These are phyloP conservation scores for Eilema caniola DNA, from an alignment of 2,888 invertebrate genomes.

Conservation along the genomic window DNA sequence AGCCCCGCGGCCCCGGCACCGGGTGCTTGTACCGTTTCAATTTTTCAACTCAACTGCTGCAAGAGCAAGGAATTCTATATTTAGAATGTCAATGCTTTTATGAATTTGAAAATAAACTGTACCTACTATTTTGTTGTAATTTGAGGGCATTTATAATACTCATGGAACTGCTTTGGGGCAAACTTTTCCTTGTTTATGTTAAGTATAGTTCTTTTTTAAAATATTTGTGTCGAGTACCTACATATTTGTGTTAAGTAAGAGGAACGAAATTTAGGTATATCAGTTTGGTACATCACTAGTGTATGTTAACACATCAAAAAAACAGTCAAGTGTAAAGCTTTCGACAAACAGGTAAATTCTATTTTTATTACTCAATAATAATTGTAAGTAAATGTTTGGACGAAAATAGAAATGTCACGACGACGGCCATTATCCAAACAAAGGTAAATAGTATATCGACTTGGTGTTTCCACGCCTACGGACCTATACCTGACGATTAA, in stretches of 20 bases:
- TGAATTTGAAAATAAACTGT: conserved; percentile 38
- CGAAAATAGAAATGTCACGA: conserved; percentile 40
- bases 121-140: conserved; percentile 31
- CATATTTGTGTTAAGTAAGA: neutral
- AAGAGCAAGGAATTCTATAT: conserved; percentile 74
- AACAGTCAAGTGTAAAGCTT: neutral
- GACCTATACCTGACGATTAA: conserved; percentile 2
- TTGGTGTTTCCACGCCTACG: conserved; percentile 31
- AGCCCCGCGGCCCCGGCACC: conserved; percentile 65
- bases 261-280: neutral
- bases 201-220: neutral
- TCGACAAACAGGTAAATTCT: conserved; percentile 11
- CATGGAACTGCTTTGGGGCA: neutral
- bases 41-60: conserved; percentile 62
- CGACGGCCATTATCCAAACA: conserved; percentile 30
- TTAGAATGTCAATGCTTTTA: conserved; percentile 64
- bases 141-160: conserved; percentile 13
- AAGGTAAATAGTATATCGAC: conserved; percentile 35
- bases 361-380: conserved; percentile 25
- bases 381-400: conserved; percentile 32
- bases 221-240: no score
- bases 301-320: neutral
- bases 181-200: neutral
- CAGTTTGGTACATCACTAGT: neutral
- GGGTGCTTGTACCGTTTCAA: conserved; percentile 59